phyloP scores from a whole-genome alignment of 1,140 invertebrate species.

The Chlorops oryzae region DNA sequence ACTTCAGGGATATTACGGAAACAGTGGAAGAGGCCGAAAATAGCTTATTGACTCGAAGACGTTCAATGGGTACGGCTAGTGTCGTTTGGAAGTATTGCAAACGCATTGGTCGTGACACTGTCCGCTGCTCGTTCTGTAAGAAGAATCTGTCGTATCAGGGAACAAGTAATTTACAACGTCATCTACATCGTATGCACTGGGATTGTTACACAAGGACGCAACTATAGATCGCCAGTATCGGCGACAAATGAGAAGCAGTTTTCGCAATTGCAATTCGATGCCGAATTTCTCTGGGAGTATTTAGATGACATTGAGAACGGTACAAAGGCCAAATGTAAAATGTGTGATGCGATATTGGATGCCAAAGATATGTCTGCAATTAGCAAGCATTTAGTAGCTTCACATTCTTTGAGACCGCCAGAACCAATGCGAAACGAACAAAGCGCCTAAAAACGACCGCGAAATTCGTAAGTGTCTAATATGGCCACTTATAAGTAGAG shows the following conservation, averaged over 20 bases:
- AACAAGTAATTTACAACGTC: constrained; percentile 29
- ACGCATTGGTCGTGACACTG: constrained; percentile 21
- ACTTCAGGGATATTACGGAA: no score
- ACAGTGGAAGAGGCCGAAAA: background rate
- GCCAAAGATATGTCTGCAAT: constrained; percentile 11
- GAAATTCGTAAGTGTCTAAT: background rate
- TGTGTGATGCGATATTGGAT: constrained; percentile 26
- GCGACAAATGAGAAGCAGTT: no score
- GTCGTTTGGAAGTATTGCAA: constrained; percentile 26
- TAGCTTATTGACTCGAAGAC: background rate
- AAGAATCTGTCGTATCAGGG: constrained; percentile 31
- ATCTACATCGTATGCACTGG: constrained; percentile 34
- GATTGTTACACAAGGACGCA: constrained; percentile 17
- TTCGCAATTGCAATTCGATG: background rate
- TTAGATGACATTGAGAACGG: constrained; percentile 12
- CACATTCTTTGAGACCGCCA: constrained; percentile 8
- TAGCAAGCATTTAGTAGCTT: constrained; percentile 12
- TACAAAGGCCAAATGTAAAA: constrained; percentile 23
- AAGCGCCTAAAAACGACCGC: background rate
- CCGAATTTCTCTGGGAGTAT: constrained; percentile 18
- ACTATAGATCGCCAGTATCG: no score
- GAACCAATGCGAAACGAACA: background rate
- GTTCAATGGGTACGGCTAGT: constrained; percentile 11
- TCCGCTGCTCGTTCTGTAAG: constrained; percentile 24
- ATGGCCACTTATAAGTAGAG: background rate